Percentiles rank a stretch among this genome's conserved stretches.
These are phyloP conservation scores for Alloplasta piceator DNA, from an alignment of 2,888 invertebrate species.

Conservation along the genomic window DNA sequence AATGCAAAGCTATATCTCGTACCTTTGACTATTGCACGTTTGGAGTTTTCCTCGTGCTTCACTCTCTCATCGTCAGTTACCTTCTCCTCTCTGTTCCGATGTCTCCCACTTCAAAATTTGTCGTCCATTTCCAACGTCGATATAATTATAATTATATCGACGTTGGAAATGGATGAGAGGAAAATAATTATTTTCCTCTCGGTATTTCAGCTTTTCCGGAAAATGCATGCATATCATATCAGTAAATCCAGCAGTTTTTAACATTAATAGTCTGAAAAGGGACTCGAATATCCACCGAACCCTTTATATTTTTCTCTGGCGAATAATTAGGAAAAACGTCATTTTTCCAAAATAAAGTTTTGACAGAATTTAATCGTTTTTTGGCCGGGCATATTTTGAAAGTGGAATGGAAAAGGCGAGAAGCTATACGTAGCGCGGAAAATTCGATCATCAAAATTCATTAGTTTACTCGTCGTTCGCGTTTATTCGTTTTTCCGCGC, in stretches of 20 bases:
- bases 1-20: conserved; percentile 48
- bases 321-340: neutral
- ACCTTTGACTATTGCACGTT: conserved; percentile 5
- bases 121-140: neutral
- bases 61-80: conserved; percentile 33
- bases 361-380: neutral
- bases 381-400: neutral
- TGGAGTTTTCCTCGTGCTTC: conserved; percentile 42
- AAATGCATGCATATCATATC: no score
- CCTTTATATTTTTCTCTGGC: neutral
- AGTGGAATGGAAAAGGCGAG: neutral
- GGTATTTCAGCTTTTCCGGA: no score
- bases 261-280: neutral
- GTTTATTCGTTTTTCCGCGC: conserved; percentile 17
- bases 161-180: neutral
- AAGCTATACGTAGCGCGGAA: neutral
- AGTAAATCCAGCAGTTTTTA: no score
- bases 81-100: neutral
- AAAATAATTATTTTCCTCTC: neutral
- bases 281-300: neutral
- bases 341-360: conserved; percentile 7
- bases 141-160: neutral
- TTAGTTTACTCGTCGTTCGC: conserved; percentile 55
- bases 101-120: no score
- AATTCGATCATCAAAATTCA: conserved; percentile 50